Evolutionary conservation across 2,113 vertebrate genomes (phyloP).

Genomic region (Melanerpes formicivorus): DNA sequence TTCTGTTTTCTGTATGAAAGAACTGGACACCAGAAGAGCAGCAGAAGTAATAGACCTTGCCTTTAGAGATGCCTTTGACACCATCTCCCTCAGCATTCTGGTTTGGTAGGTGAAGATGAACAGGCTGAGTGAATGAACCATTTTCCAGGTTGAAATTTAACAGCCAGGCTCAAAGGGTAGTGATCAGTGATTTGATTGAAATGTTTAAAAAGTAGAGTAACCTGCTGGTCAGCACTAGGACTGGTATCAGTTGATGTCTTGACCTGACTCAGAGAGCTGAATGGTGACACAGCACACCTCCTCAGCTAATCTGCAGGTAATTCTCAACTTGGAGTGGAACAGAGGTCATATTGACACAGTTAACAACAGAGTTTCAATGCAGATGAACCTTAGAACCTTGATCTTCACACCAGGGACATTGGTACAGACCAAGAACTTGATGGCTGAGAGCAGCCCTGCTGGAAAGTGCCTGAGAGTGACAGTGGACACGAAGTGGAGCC

Average conservation of each 20-base stretch:
- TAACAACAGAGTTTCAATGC: not conserved
- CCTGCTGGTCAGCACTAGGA: not conserved
- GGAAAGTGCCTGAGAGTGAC: not conserved
- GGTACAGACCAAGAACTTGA: not conserved
- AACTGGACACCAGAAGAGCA: not conserved
- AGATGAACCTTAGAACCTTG: not conserved
- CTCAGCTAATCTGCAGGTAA: not conserved
- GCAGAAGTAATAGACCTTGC: not conserved
- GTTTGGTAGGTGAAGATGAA: not conserved
- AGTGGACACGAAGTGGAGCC: not conserved
- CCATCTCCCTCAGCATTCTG: not conserved
- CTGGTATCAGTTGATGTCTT: not conserved
- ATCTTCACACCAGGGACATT: fast-evolving
- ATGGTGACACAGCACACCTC: fast-evolving
- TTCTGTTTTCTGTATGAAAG: not conserved
- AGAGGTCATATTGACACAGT: not conserved
- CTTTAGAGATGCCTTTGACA: not conserved
- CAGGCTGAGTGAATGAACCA: not conserved
- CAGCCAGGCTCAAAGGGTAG: not conserved
- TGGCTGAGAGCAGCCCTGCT: not conserved
- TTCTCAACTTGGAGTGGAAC: fast-evolving
- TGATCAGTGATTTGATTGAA: not conserved
- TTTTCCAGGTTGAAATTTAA: not conserved
- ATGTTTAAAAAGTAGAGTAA: not conserved
- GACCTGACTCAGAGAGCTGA: not conserved